Evolutionary conservation across 2,888 invertebrate genomes (phyloP).

Genomic region (Noctua comes): DNA sequence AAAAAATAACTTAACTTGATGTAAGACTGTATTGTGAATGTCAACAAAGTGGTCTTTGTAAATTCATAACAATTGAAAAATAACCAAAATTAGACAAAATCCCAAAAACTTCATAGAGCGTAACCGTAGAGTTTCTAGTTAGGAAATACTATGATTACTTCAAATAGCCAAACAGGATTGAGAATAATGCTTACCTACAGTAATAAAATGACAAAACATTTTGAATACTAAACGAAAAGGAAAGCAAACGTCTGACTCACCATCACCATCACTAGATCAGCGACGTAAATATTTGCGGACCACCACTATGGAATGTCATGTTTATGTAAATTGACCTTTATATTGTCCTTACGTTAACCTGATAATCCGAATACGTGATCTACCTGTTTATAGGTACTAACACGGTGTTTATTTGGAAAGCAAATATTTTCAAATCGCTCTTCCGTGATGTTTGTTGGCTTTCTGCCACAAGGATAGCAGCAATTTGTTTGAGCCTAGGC

Average conservation of each 20-base stretch:
- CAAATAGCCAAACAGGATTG: slow-evolving; percentile 37
- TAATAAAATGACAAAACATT: slow-evolving; percentile 62
- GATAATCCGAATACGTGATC: slow-evolving; percentile 81
- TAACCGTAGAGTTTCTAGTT: background rate
- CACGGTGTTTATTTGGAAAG: slow-evolving; percentile 77
- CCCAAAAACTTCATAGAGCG: background rate
- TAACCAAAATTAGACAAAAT: background rate
- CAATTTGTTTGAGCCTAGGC: slow-evolving; percentile 29
- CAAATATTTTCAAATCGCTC: slow-evolving; percentile 74
- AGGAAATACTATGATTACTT: slow-evolving; percentile 10
- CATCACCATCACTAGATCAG: slow-evolving; percentile 54
- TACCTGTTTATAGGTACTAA: slow-evolving; percentile 61
- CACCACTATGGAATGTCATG: slow-evolving; percentile 75
- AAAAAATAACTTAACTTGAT: background rate
- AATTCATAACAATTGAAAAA: background rate
- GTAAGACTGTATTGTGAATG: background rate
- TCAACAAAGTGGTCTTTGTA: background rate
- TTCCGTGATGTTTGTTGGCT: slow-evolving; percentile 71
- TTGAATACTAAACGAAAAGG: slow-evolving; percentile 77
- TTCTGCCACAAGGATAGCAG: slow-evolving; percentile 68
- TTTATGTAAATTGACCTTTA: slow-evolving; percentile 79
- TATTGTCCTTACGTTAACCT: slow-evolving; percentile 79
- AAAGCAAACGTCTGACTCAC: slow-evolving; percentile 75
- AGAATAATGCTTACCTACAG: slow-evolving; percentile 29
- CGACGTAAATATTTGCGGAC: slow-evolving; percentile 74